Evolutionary conservation across 2,888 invertebrate genomes (phyloP).

Genomic region (Euzetes globulus): DNA sequence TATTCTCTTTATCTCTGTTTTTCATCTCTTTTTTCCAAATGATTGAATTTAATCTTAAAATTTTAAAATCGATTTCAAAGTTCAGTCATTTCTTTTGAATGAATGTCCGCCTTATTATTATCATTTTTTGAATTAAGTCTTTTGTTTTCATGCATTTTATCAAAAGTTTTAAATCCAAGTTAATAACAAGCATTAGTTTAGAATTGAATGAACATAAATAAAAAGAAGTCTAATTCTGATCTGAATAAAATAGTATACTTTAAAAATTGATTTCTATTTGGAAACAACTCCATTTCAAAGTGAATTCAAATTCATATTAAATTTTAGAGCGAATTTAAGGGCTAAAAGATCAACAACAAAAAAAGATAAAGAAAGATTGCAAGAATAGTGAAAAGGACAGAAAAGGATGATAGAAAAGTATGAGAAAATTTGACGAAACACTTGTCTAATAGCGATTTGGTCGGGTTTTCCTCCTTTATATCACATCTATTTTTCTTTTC

Average conservation of each 20-base stretch:
- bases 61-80: neutral
- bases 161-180: neutral
- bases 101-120: neutral
- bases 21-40: neutral
- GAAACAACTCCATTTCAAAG: no score
- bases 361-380: neutral
- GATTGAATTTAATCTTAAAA: neutral
- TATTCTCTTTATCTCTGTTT: neutral
- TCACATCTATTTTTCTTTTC: neutral
- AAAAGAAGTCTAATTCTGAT: no score
- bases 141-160: neutral
- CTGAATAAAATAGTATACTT: no score
- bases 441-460: neutral
- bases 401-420: neutral
- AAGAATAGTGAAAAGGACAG: no score
- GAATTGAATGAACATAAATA: no score
- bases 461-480: neutral
- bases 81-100: neutral
- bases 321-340: no score
- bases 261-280: no score
- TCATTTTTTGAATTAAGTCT: neutral
- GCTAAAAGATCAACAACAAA: no score
- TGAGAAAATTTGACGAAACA: neutral
- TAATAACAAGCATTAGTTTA: neutral
- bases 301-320: no score